These are phyloP conservation scores for Burhinus bistriatus DNA, from an alignment of 2,113 vertebrate genomes.

Conservation along the genomic window DNA sequence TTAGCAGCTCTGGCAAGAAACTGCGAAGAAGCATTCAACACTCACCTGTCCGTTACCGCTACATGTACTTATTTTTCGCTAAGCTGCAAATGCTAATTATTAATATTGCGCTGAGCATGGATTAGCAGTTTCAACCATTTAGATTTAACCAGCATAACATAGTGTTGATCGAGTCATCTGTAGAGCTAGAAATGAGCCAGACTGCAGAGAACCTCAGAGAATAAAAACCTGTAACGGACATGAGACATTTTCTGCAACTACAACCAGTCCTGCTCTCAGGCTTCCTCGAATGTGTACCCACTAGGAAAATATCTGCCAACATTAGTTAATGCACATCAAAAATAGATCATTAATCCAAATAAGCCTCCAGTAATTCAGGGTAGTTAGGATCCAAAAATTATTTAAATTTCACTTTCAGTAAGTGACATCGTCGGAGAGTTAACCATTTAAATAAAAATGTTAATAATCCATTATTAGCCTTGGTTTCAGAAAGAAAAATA, in stretches of 20 bases:
- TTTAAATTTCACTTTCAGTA: neutral
- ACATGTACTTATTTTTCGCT: neutral
- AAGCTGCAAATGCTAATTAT: neutral
- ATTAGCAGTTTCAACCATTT: neutral
- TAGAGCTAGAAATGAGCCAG: neutral
- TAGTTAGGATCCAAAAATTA: neutral
- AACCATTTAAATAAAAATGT: neutral
- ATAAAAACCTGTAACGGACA: neutral
- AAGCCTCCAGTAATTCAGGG: neutral
- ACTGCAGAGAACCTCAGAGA: neutral
- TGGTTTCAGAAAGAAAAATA: neutral
- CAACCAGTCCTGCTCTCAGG: neutral
- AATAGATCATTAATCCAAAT: neutral
- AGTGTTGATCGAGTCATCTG: neutral
- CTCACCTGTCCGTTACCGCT: neutral
- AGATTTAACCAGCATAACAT: neutral
- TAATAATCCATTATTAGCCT: neutral
- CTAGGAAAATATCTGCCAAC: neutral
- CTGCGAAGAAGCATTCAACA: neutral
- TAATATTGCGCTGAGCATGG: neutral
- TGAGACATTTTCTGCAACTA: neutral
- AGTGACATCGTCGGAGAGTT: neutral
- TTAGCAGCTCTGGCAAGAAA: neutral
- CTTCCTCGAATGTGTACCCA: neutral
- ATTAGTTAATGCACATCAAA: neutral